Conservation (phyloP, 2,888 invertebrate genomes). For the Ryuthela nishihirai region DNA sequence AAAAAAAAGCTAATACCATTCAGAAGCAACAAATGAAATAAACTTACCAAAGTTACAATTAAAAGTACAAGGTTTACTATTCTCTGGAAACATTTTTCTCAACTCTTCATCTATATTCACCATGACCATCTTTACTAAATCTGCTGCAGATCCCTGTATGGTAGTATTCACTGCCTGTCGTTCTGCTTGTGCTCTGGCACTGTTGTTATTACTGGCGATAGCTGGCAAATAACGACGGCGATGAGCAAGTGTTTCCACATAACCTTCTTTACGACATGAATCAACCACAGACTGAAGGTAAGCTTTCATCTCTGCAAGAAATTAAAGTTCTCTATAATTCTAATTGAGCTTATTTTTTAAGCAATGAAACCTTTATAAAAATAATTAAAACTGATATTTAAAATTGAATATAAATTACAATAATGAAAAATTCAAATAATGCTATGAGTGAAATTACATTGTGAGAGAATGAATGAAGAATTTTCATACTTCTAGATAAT, state of each 20-base stretch:
- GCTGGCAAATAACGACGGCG: conserved; percentile 72
- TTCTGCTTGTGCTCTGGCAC: conserved; percentile 74
- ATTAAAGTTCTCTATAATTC: neutral
- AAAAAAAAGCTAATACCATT: too few species aligned
- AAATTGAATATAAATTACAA: neutral
- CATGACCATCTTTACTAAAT: conserved; percentile 90
- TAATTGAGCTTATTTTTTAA: neutral
- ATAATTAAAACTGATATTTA: neutral
- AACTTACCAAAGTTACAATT: too few species aligned
- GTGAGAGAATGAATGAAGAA: too few species aligned
- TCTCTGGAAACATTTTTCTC: neutral
- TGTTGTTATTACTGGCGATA: conserved; percentile 61
- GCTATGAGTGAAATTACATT: conserved; percentile 2
- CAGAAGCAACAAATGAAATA: too few species aligned
- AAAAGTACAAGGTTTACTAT: conserved; percentile 5
- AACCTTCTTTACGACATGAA: conserved; percentile 66
- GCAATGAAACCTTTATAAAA: neutral
- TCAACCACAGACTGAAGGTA: conserved; percentile 61
- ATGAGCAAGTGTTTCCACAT: conserved; percentile 76
- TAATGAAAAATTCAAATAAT: conserved; percentile 21
- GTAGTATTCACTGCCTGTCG: conserved; percentile 95
- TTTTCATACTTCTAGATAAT: too few species aligned
- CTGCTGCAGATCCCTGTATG: conserved; percentile 95
- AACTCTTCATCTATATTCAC: conserved; percentile 65
- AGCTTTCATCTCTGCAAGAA: conserved; percentile 57